Evolutionary conservation across 2,888 invertebrate genomes (phyloP).

Genomic region (Liposcelis brunnea): DNA sequence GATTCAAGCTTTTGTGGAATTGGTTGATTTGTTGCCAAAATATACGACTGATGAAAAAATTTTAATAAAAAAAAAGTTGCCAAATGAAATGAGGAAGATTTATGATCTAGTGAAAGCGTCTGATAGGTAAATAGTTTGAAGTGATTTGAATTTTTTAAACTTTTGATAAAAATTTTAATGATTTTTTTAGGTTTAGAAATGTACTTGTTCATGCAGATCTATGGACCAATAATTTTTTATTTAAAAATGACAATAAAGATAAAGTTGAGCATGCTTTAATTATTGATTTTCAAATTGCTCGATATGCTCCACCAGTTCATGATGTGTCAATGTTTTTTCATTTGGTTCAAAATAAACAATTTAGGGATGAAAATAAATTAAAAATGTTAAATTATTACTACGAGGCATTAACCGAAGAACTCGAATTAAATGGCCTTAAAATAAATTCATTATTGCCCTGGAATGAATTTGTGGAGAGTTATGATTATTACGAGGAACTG

Average conservation of each 20-base stretch:
- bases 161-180: too few relatives aligned
- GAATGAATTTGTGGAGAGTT: constrained; percentile 29
- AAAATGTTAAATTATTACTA: constrained; percentile 39
- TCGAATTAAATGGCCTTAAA: constrained; percentile 27
- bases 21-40: background rate
- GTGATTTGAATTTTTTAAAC: too few relatives aligned
- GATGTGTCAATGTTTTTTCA: constrained; percentile 41
- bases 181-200: background rate
- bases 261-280: constrained; percentile 20
- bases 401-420: constrained; percentile 27
- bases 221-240: background rate
- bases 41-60: background rate
- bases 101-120: background rate
- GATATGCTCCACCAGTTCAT: constrained; percentile 47
- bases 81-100: too few relatives aligned
- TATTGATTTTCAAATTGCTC: constrained; percentile 50
- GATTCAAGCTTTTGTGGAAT: background rate
- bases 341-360: constrained; percentile 32
- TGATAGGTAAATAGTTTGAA: background rate
- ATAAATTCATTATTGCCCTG: constrained; percentile 28
- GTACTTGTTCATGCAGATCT: background rate
- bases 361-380: constrained; percentile 32
- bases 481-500: constrained; percentile 25
- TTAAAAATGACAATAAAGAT: background rate
- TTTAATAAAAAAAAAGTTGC: background rate